Conservation (phyloP, 1,140 invertebrate species). For the Coelopa frigida region DNA sequence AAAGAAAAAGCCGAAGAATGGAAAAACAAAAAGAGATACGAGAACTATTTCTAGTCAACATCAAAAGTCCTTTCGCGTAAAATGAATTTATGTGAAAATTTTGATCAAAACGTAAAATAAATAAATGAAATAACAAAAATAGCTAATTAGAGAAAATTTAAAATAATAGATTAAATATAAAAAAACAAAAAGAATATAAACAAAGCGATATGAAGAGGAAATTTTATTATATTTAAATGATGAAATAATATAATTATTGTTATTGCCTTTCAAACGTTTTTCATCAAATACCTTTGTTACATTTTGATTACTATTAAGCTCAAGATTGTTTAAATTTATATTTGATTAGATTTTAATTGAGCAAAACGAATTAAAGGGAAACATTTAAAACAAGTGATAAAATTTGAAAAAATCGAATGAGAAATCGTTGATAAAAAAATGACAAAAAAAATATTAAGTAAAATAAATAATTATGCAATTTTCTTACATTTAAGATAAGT, state of each 20-base stretch:
- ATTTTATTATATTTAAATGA: conserved; percentile 19
- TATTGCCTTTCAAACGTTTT: too few relatives aligned
- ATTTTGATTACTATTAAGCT: too few relatives aligned
- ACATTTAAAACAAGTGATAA: too few relatives aligned
- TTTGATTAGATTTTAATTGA: too few relatives aligned
- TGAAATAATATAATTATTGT: too few relatives aligned
- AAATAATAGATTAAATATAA: conserved; percentile 11
- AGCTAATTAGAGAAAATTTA: conserved; percentile 16
- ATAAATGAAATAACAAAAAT: conserved; percentile 1
- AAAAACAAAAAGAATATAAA: conserved; percentile 14
- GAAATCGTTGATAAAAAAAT: background rate
- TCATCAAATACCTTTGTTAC: too few relatives aligned
- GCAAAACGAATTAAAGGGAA: too few relatives aligned
- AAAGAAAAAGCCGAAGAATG: conserved; percentile 6
- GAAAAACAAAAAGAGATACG: conserved; percentile 3
- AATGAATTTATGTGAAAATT: conserved; percentile 3
- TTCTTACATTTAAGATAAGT: too few relatives aligned
- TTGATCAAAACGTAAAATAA: conserved; percentile 13
- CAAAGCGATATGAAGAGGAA: background rate
- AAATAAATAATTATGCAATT: background rate
- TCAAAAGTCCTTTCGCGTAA: conserved; percentile 7
- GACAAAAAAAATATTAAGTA: too few relatives aligned
- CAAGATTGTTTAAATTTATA: too few relatives aligned
- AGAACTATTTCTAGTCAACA: conserved; percentile 10
- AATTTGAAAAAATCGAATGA: background rate